These are phyloP conservation scores for Coluber constrictor DNA, from an alignment of 2,797 vertebrate species.

Conservation along the genomic window DNA sequence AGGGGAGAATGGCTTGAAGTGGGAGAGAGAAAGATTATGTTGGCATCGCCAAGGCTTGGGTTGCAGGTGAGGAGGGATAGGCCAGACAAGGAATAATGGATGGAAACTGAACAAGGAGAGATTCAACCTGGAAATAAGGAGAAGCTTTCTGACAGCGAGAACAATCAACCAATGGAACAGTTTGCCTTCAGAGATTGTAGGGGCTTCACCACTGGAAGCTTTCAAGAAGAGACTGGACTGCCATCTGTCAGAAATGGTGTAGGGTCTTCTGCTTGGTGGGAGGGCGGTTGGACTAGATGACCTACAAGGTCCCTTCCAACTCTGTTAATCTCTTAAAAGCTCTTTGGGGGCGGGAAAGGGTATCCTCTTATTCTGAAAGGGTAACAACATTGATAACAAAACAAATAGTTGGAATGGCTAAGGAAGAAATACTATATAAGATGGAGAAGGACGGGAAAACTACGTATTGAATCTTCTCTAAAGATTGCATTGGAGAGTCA, in stretches of 20 bases:
- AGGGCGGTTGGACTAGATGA: background rate
- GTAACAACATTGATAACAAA: background rate
- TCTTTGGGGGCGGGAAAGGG: too few species aligned
- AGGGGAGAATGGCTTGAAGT: background rate
- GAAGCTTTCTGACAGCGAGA: too few species aligned
- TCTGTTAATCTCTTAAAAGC: background rate
- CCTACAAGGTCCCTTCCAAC: too few species aligned
- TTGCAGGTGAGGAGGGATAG: background rate
- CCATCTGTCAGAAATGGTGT: too few species aligned
- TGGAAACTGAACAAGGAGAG: too few species aligned
- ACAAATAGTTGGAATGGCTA: background rate
- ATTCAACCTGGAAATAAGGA: too few species aligned
- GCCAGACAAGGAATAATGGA: too few species aligned
- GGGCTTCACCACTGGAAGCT: too few species aligned
- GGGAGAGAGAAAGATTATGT: background rate
- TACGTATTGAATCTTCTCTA: background rate
- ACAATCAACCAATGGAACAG: too few species aligned
- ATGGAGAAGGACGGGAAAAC: background rate
- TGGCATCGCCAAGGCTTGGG: background rate
- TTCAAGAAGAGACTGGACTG: too few species aligned
- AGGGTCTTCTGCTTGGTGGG: too few species aligned
- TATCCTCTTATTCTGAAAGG: background rate
- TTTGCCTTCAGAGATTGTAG: too few species aligned
- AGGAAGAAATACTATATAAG: background rate
- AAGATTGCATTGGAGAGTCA: background rate